These are phyloP conservation scores for Ailuropoda melanoleuca DNA, from an alignment of 2,113 vertebrate species.

Conservation along the genomic window DNA sequence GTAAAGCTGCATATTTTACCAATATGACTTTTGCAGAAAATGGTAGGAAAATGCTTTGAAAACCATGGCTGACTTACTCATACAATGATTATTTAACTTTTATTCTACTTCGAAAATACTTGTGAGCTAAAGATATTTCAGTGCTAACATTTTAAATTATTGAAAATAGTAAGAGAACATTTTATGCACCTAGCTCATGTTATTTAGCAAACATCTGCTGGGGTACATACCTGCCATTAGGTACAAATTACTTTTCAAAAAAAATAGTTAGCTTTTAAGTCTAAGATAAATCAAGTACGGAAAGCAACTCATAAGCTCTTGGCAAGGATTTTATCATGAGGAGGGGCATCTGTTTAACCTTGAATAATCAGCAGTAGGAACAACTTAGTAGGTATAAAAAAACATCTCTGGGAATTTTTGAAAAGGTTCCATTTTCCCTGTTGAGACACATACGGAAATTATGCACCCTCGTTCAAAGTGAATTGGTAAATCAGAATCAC, in stretches of 20 bases:
- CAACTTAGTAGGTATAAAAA: not conserved
- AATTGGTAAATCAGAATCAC: slow-evolving; percentile 29
- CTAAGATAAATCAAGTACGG: not conserved
- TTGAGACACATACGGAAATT: slow-evolving; percentile 8
- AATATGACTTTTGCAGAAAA: slow-evolving; percentile 22
- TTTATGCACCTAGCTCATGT: not conserved
- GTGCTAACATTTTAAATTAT: slow-evolving; percentile 30
- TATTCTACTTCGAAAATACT: slow-evolving; percentile 31
- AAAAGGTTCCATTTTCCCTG: not conserved
- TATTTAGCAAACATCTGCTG: slow-evolving; percentile 55
- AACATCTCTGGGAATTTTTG: not conserved
- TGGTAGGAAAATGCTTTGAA: not conserved
- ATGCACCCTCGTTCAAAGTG: not conserved
- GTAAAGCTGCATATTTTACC: not conserved
- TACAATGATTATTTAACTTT: not conserved
- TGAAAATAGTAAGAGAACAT: slow-evolving; percentile 38
- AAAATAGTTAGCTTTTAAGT: slow-evolving; percentile 39
- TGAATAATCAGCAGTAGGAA: not conserved
- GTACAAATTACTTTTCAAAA: slow-evolving; percentile 56
- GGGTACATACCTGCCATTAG: slow-evolving; percentile 3
- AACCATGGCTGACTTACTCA: not conserved
- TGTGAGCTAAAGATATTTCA: not conserved
- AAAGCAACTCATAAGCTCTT: slow-evolving; percentile 18
- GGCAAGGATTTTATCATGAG: not conserved
- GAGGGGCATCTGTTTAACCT: not conserved